A percentile compares a stretch with the other conserved stretches of the same genome.
phyloP scores from a whole-genome alignment of 2,797 vertebrate species.

The Muraenolepis orangiensis region DNA sequence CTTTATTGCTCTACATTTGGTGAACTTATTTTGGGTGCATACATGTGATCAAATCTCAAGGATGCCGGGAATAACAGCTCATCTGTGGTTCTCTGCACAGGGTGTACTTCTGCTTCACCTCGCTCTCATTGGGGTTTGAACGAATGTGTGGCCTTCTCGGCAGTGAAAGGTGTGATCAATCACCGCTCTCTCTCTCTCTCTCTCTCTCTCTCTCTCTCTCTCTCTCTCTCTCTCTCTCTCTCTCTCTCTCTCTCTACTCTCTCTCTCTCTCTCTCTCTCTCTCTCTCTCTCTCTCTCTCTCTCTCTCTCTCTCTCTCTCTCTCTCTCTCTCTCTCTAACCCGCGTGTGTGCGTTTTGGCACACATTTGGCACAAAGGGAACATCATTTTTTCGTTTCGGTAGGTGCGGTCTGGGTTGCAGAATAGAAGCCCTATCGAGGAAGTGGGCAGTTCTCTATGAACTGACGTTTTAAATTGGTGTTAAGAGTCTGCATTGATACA shows the following conservation, averaged over 20 bases:
- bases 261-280: too few species aligned
- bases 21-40: neutral
- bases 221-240: neutral
- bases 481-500: neutral
- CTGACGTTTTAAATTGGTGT: neutral
- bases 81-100: constrained; percentile 6
- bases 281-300: too few species aligned
- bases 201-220: neutral
- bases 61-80: neutral
- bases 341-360: too few species aligned
- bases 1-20: neutral
- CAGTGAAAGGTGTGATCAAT: constrained; percentile 41
- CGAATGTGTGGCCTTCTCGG: constrained; percentile 2
- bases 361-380: too few species aligned
- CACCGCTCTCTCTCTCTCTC: constrained; percentile 38
- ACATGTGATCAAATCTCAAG: neutral
- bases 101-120: neutral
- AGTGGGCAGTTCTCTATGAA: constrained; percentile 10
- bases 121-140: neutral
- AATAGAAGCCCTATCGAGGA: constrained; percentile 9
- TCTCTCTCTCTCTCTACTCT: too few species aligned
- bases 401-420: neutral
- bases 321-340: too few species aligned
- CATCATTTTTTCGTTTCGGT: too few species aligned
- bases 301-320: neutral